Base-by-base conservation (phyloP, 2,113 vertebrate genomes). In the Rhynchomys soricoides region DNA sequence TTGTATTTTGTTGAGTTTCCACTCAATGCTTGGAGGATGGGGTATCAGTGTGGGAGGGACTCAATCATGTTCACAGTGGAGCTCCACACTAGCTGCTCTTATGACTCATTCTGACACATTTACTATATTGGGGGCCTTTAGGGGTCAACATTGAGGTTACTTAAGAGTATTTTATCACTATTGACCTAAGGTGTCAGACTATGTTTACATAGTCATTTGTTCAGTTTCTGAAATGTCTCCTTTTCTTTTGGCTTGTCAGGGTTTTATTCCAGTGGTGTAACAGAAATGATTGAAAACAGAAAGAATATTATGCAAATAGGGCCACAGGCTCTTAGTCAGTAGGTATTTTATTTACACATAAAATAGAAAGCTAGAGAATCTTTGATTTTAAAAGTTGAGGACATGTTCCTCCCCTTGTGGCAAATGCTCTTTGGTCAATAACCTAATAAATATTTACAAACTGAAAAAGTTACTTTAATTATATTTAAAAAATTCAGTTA, bases 141-240 rank as follows among this genome's bases (percentile, higher is more conserved):
- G 17, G 19, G 68, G 45, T 78, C 66, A 96, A 86, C 68, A 89
- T 89, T 94, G 74, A 82, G 4, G 88, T 57, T 64, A 17, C 48
- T 77, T 52, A 55, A 74, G 92, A 90, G 52, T 94, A 55, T 85
- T 97, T 96, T 88, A 85, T 66, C 70, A 86, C 6, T 81, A 89
- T 74, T 96, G 90, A 95, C 71, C 45, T 90, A 77, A 96, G 81
- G 86, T 88, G 45, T 79, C 85, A 96, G 81, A 94, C 40, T 50
- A 52, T 85, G 48, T 95, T 95, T 93, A 93, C 71, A 93, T 29
- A 94, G 50, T 88, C 75, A 86, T 87, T 95, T 71, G 73, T 94
- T 71, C 45, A 19, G 10, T 89, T 66, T 79, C 90, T 95, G 89
- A 89, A 96, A 92, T 95, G 37, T 55, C 43, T 94, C 37, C 22